Percentiles rank a stretch among this genome's conserved stretches.
phyloP scores from a whole-genome alignment of 2,113 vertebrate genomes.

The Menidia beryllina region DNA sequence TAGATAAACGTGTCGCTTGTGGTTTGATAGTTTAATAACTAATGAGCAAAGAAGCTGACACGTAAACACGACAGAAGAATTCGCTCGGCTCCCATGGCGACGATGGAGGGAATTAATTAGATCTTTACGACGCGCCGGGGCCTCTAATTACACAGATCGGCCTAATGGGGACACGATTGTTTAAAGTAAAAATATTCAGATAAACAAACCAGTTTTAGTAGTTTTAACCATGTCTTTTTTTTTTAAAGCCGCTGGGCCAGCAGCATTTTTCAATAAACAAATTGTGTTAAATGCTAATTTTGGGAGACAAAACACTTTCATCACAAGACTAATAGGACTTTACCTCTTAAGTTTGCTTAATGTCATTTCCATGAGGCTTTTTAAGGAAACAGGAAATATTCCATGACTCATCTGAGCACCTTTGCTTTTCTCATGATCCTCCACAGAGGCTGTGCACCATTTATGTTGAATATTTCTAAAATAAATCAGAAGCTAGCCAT shows the following conservation, averaged over 20 bases:
- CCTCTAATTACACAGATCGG: constrained; percentile 53
- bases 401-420: too few species aligned
- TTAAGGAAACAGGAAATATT: too few species aligned
- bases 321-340: background rate
- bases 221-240: too few species aligned
- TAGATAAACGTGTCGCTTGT: constrained; percentile 13
- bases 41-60: constrained; percentile 11
- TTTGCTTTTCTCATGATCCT: too few species aligned
- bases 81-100: constrained; percentile 27
- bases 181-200: constrained; percentile 46
- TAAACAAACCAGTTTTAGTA: constrained; percentile 32
- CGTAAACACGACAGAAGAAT: constrained; percentile 24
- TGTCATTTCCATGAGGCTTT: too few species aligned
- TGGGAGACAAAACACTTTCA: background rate
- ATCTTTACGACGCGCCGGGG: constrained; percentile 27
- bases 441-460: too few species aligned
- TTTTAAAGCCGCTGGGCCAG: too few species aligned
- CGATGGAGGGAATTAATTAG: constrained; percentile 57
- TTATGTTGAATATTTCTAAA: too few species aligned
- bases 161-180: constrained; percentile 50
- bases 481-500: too few species aligned
- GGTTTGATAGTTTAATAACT: constrained; percentile 31
- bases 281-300: background rate
- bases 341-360: too few species aligned
- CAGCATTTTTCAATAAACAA: background rate